Evolutionary conservation across 2,888 invertebrate species (phyloP).

Genomic region (Caenorhabditis becei): DNA sequence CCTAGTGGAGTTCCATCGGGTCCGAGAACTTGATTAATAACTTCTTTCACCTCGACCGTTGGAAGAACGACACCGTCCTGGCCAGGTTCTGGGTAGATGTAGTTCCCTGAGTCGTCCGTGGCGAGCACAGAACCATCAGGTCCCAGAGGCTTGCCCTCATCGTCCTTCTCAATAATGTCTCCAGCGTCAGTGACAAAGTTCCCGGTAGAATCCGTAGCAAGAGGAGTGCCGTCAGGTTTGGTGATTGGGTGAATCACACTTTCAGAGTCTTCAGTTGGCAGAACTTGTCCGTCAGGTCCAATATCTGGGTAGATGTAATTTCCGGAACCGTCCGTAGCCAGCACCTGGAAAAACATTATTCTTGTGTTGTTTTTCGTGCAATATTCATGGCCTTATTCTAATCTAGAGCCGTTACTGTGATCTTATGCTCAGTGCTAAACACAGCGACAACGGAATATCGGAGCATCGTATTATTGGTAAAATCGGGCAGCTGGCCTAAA

Average conservation of each 20-base stretch:
- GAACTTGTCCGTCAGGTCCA: slow-evolving; percentile 56
- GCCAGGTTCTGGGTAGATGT: slow-evolving; percentile 41
- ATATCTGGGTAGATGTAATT: slow-evolving; percentile 29
- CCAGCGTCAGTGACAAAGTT: slow-evolving; percentile 46
- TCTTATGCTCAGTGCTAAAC: no score
- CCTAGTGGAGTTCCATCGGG: slow-evolving; percentile 63
- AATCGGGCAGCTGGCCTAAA: no score
- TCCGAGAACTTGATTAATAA: slow-evolving; percentile 49
- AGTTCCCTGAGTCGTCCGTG: slow-evolving; percentile 59
- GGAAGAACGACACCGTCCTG: slow-evolving; percentile 43
- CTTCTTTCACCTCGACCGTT: slow-evolving; percentile 38
- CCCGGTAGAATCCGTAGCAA: slow-evolving; percentile 64
- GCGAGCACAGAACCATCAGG: slow-evolving; percentile 66
- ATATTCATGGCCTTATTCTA: no score
- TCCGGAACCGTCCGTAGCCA: slow-evolving; percentile 52
- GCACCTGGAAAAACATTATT: no score
- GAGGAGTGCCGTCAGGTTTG: slow-evolving; percentile 59
- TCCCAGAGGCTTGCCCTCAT: slow-evolving; percentile 56
- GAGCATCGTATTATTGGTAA: no score
- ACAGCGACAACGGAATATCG: no score
- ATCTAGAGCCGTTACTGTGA: no score
- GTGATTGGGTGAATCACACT: slow-evolving; percentile 37
- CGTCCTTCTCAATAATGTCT: slow-evolving; percentile 20
- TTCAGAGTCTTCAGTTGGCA: slow-evolving; percentile 44
- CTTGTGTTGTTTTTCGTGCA: no score